Conservation (phyloP, 2,797 vertebrate species). For the Holocentrus rufus region DNA sequence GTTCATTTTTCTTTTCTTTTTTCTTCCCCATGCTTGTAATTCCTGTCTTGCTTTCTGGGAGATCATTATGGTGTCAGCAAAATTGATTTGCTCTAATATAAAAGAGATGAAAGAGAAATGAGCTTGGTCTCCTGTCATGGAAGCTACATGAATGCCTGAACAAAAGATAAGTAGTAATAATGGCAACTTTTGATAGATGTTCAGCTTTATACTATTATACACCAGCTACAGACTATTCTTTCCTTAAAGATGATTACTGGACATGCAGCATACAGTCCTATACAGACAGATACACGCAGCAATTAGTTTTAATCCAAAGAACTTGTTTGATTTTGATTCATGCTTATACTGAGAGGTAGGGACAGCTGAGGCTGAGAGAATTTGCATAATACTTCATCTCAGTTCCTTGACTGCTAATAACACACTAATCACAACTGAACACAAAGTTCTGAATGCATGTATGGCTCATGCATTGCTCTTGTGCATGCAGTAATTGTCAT, state of each 20-base stretch:
- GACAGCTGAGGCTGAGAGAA: constrained; percentile 30
- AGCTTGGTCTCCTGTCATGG: constrained; percentile 5
- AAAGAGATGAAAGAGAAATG: constrained; percentile 33
- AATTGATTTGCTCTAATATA: constrained; percentile 63
- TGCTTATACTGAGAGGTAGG: constrained; percentile 49
- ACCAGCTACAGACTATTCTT: constrained; percentile 1
- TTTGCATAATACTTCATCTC: constrained; percentile 53
- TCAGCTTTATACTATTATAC: constrained; percentile 23
- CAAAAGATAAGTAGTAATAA: constrained; percentile 26
- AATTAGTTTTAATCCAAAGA: constrained; percentile 60
- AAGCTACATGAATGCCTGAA: constrained; percentile 23
- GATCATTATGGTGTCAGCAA: constrained; percentile 66
- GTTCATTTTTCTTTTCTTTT: constrained; percentile 35
- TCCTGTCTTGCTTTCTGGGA: constrained; percentile 56
- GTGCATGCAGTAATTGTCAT: not conserved
- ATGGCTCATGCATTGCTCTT: constrained; percentile 3
- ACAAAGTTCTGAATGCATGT: constrained; percentile 39
- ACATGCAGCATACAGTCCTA: constrained; percentile 11
- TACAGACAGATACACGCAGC: constrained; percentile 30
- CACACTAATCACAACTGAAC: constrained; percentile 52
- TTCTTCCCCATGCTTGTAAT: constrained; percentile 63
- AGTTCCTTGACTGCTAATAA: constrained; percentile 52
- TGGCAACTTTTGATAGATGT: constrained; percentile 22
- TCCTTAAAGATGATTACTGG: constrained; percentile 24
- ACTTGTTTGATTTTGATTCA: constrained; percentile 55